Evolutionary conservation across 2,113 vertebrate genomes (phyloP).

Genomic region (Megalops atlanticus): DNA sequence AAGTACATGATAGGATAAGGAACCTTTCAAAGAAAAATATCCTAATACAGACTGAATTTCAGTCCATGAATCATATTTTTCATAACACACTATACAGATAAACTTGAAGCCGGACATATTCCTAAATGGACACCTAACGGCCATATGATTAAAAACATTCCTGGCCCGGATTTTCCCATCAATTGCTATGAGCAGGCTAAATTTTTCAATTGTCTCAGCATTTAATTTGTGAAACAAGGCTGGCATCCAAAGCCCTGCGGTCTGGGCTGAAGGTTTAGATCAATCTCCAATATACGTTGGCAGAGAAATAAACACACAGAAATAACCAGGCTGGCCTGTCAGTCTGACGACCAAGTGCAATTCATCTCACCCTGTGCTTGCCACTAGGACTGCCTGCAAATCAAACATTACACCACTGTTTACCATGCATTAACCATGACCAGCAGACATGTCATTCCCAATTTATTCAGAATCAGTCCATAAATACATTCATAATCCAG

Average conservation of each 20-base stretch:
- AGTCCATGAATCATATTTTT: not conserved
- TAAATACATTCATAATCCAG: slow-evolving; percentile 8
- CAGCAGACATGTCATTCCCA: slow-evolving; percentile 12
- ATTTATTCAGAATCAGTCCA: slow-evolving; percentile 17
- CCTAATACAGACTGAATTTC: not conserved
- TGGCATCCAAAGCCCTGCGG: slow-evolving; percentile 19
- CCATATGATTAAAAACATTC: not conserved
- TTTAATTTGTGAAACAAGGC: slow-evolving; percentile 29
- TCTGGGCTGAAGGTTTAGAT: slow-evolving; percentile 23
- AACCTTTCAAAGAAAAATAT: not conserved
- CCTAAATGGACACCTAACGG: not conserved
- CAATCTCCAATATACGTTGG: slow-evolving; percentile 28
- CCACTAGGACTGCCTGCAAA: slow-evolving; percentile 1
- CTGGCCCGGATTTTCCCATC: slow-evolving; percentile 12
- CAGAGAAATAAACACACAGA: slow-evolving; percentile 32
- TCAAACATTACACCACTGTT: slow-evolving; percentile 23
- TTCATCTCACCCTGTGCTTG: slow-evolving; percentile 12
- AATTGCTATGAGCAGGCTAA: not conserved
- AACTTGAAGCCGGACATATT: not conserved
- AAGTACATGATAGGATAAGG: not conserved
- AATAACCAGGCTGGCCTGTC: slow-evolving; percentile 24
- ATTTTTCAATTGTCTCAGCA: slow-evolving; percentile 14
- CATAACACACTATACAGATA: not conserved
- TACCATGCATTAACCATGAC: slow-evolving; percentile 9
- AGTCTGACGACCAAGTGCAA: slow-evolving; percentile 11